A percentile compares a stretch with the other conserved stretches of the same genome.
These are phyloP conservation scores for Morpho deidamia DNA, from an alignment of 2,888 invertebrate genomes.

Conservation along the genomic window DNA sequence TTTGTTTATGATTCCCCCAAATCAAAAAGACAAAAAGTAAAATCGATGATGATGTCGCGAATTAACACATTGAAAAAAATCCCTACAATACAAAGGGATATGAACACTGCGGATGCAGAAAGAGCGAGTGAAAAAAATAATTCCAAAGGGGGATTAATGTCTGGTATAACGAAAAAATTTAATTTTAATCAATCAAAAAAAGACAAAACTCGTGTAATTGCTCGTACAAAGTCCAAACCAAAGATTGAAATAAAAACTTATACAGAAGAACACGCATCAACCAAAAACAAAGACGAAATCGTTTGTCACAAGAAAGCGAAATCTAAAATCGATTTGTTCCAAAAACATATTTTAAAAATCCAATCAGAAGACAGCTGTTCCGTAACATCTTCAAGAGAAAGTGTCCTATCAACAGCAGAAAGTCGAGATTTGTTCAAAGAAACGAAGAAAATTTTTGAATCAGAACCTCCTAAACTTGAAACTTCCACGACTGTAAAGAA, in stretches of 20 bases:
- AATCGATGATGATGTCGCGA: slow-evolving; percentile 20
- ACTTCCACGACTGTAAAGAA: slow-evolving; percentile 28
- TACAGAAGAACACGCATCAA: slow-evolving; percentile 50
- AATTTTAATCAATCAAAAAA: slow-evolving; percentile 59
- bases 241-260: slow-evolving; percentile 68
- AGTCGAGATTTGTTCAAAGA: slow-evolving; percentile 43
- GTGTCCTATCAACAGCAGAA: slow-evolving; percentile 19
- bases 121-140: slow-evolving; percentile 22
- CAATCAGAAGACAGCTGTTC: slow-evolving; percentile 65
- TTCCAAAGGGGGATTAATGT: slow-evolving; percentile 50
- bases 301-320: slow-evolving; percentile 67
- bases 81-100: slow-evolving; percentile 14
- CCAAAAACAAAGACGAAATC: slow-evolving; percentile 55
- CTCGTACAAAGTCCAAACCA: slow-evolving; percentile 36
- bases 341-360: slow-evolving; percentile 62
- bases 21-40: slow-evolving; percentile 12
- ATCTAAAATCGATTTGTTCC: slow-evolving; percentile 69
- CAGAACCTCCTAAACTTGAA: slow-evolving; percentile 17
- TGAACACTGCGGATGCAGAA: slow-evolving; percentile 13
- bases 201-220: slow-evolving; percentile 42
- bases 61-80: slow-evolving; percentile 24
- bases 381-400: slow-evolving; percentile 42
- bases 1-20: slow-evolving; percentile 16
- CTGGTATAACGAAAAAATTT: slow-evolving; percentile 55
- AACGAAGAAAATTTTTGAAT: slow-evolving; percentile 59